Evolutionary conservation across 23 tunicate genomes (phyloP), one percentile per base, ranked within the genome.

Genomic region (Ascidia mentula): DNA sequence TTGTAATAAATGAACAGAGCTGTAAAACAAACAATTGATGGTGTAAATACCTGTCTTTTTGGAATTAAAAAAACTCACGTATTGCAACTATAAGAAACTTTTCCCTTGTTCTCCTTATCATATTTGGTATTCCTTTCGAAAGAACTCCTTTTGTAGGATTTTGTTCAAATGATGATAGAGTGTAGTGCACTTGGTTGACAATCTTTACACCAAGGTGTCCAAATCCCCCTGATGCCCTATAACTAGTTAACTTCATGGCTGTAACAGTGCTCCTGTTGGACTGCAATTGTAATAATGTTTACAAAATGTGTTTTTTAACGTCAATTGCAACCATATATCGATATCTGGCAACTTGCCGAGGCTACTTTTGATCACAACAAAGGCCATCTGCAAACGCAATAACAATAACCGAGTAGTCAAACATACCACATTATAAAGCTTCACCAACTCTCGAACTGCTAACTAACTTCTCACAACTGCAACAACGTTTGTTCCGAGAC

Each of bases 101-200:
- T 26, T 87, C 84, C 72, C 72, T 76, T 28, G 82, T 60, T 69
- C 96, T 39, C 34, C 96, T 80, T 32, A 84, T 34, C 17, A 79
- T 32, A 71, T 85, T 90, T 0, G 82, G 82, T 2, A 90, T 35
- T 80, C 96, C 96, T n/a, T 85, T 90, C 12, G 75, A 37, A 24
- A 90, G 37, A n/a, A 80, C 75, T 36, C 89, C 89, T 74, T 75
- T 77, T n/a, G 78, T 78, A n/a, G 86, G 82, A n/a, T 80, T 80
- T 70, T 90, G 96, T 45, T 90, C 96, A 71, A 90, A 80, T 28
- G 89, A 38, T 2, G 96, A 90, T 72, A 90, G 79, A 12, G 77
- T 80, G 69, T 85, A 90, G 0, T 42, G 59, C 22, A 90, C 70
- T 85, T 90, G 96, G 32, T 80, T 79, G 22, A 73, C 76, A 30